Base-by-base conservation (phyloP, 2,113 vertebrate species). In the Steatornis caripensis region DNA sequence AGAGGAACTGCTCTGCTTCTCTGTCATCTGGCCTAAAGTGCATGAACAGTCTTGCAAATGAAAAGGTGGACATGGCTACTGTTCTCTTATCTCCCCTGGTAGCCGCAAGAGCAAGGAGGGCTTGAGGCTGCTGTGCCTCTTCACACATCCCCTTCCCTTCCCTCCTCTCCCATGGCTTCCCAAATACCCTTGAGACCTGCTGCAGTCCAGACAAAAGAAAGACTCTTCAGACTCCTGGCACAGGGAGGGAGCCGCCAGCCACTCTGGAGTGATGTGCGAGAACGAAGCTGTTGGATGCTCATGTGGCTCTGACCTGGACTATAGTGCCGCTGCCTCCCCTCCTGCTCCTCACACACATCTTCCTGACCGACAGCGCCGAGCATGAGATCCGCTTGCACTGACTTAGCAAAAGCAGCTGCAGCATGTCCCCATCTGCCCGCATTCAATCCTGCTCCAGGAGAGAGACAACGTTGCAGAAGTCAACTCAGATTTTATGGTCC, bases 41-140 rank as follows among this genome's bases (percentile, higher is more conserved):
- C 60, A 6, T 0, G 3, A 17, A 4, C 5, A 19, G 46, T 18
- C 30, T 43, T 46, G 49, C 43, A 36, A 53, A 66, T 1, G 49
- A 49, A 14, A 16, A 61, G 15, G 45, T 37, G 54, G 49, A 16
- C n/a, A 49, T 34, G 48, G 77, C 46, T 61, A 12, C 78, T 17
- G 29, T 30, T 12, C 68, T 43, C 5, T 29, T 7, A 27, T 17
- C 13, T 57, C 12, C 84, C 36, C 10, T 5, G 41, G 29, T 15
- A 39, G 11, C 54, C 30, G 45, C 43, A 34, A 78, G 68, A 88
- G 54, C 70, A 24, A 18, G 34, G 84, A 79, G 46, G 26, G 54
- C 77, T 89, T 2, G 4, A 46, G 80, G 64, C 85, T 72, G 62
- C 54, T 36, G 12, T 24, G 22, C 30, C n/a, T n/a, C 41, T 46